Percentiles rank a stretch among this genome's conserved stretches.
Evolutionary conservation across 2,113 vertebrate species (phyloP).

Genomic region (Otolemur garnettii): DNA sequence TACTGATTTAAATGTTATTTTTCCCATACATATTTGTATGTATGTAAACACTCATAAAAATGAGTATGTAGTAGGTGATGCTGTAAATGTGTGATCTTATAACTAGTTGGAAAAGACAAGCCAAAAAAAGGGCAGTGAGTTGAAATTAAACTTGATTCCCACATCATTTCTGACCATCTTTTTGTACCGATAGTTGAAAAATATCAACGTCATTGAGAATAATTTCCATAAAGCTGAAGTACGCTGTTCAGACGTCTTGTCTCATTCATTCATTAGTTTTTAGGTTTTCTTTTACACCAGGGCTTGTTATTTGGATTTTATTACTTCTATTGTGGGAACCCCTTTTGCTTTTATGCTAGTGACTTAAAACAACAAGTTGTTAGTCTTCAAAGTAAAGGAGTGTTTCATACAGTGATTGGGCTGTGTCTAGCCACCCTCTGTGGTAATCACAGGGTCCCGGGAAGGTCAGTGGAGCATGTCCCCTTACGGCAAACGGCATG

Average conservation of each 20-base stretch:
- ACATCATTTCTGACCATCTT: not conserved
- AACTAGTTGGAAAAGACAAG: conserved; percentile 4
- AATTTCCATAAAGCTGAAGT: not conserved
- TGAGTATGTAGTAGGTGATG: not conserved
- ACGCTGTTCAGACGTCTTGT: not conserved
- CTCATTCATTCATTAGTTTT: not conserved
- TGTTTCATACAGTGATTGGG: not conserved
- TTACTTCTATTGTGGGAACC: not conserved
- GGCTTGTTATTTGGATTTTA: not conserved
- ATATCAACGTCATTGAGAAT: not conserved
- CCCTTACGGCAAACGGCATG: not conserved
- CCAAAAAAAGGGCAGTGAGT: conserved; percentile 52
- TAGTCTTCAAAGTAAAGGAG: not conserved
- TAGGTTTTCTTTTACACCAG: not conserved
- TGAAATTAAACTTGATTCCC: not conserved
- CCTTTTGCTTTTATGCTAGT: conserved; percentile 27
- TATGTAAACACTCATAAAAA: not conserved
- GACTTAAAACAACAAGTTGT: conserved; percentile 27
- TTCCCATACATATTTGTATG: not conserved
- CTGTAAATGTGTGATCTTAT: not conserved
- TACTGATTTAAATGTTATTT: not conserved
- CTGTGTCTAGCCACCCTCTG: not conserved
- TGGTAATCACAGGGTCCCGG: not conserved
- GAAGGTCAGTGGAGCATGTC: not conserved
- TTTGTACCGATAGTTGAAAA: conserved; percentile 36